Evolutionary conservation across 2,113 vertebrate species (phyloP).

Genomic region (Thamnaconus septentrionalis): DNA sequence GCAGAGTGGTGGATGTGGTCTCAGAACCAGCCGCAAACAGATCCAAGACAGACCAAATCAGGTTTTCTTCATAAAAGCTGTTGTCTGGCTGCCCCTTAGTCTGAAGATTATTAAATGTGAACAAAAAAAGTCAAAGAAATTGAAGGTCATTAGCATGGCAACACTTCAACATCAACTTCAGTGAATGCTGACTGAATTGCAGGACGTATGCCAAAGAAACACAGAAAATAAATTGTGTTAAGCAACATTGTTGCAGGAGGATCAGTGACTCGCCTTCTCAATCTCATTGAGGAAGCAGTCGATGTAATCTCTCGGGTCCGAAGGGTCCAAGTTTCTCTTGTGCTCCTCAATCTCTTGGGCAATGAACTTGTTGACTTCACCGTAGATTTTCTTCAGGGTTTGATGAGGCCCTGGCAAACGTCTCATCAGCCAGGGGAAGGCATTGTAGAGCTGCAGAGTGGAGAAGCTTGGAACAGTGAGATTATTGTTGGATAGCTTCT

Average conservation of each 20-base stretch:
- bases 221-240: not conserved
- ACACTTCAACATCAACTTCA: too few species aligned
- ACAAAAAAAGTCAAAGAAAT: too few species aligned
- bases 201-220: too few species aligned
- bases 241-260: not conserved
- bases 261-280: conserved; percentile 60
- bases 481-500: too few species aligned
- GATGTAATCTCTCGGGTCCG: conserved; percentile 72
- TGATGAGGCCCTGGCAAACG: conserved; percentile 77
- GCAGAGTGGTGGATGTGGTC: conserved; percentile 83
- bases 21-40: conserved; percentile 86
- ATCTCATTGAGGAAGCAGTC: conserved; percentile 82
- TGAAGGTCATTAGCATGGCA: too few species aligned
- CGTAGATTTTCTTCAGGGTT: conserved; percentile 35
- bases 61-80: conserved; percentile 78
- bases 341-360: conserved; percentile 60
- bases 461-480: too few species aligned
- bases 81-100: conserved; percentile 50
- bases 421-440: conserved; percentile 70
- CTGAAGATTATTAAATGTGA: conserved; percentile 15
- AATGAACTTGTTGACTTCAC: conserved; percentile 47
- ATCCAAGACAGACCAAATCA: conserved; percentile 79
- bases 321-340: conserved; percentile 72
- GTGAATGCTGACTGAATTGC: too few species aligned
- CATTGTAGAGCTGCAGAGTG: conserved; percentile 64